Evolutionary conservation across 2,888 invertebrate species (phyloP).

Genomic region (Koerneria pararmatus): DNA sequence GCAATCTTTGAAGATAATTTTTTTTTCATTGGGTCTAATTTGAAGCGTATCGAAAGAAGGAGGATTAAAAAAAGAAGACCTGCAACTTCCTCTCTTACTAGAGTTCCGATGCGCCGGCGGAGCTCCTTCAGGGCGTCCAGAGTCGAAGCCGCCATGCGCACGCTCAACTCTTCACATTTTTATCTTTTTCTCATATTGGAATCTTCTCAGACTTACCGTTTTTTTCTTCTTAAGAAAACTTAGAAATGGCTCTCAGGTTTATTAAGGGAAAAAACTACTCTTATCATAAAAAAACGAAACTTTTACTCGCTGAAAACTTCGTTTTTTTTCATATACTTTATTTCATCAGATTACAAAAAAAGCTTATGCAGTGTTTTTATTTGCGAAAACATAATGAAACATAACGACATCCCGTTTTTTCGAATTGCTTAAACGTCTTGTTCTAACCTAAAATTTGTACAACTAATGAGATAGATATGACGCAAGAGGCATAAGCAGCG

Average conservation of each 20-base stretch:
- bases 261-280: too few species aligned
- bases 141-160: neutral
- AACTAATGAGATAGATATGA: too few species aligned
- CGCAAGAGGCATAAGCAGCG: too few species aligned
- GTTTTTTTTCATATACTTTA: neutral
- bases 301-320: neutral
- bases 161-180: too few species aligned
- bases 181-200: too few species aligned
- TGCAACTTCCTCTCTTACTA: slow-evolving; percentile 48
- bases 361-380: slow-evolving; percentile 13
- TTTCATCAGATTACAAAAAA: neutral
- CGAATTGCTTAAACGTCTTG: too few species aligned
- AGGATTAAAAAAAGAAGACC: slow-evolving; percentile 23
- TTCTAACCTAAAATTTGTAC: too few species aligned
- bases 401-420: neutral
- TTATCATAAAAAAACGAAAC: too few species aligned
- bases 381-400: neutral
- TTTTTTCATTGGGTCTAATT: slow-evolving; percentile 27
- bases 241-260: too few species aligned
- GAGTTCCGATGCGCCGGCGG: slow-evolving; percentile 37
- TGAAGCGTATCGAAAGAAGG: slow-evolving; percentile 32
- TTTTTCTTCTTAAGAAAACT: too few species aligned
- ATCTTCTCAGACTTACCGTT: too few species aligned
- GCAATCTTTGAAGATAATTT: neutral
- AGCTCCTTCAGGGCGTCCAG: slow-evolving; percentile 17